Evolutionary conservation across 2,797 vertebrate species (phyloP).

Genomic region (Hirundo rustica): DNA sequence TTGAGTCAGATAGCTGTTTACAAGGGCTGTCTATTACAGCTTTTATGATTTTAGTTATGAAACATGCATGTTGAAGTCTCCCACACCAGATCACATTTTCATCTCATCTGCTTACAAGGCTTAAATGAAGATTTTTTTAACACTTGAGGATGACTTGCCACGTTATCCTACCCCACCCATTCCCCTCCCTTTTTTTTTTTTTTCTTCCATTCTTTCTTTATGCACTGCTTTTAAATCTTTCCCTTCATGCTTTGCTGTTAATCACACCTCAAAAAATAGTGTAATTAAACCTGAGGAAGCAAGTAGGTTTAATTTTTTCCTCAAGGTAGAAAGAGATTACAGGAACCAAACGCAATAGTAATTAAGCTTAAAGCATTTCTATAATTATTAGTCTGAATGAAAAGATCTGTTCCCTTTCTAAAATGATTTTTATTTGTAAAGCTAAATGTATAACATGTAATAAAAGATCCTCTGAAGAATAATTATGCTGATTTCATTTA

Average conservation of each 20-base stretch:
- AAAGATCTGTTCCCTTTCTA: slow-evolving; percentile 28
- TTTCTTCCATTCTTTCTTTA: background rate
- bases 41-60: background rate
- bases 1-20: background rate
- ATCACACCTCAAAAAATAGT: background rate
- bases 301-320: slow-evolving; percentile 10
- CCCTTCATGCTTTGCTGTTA: background rate
- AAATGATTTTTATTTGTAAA: slow-evolving; percentile 52
- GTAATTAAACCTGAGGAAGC: background rate
- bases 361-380: slow-evolving; percentile 38
- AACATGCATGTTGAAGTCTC: background rate
- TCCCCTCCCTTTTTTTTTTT: no score
- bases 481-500: slow-evolving; percentile 55
- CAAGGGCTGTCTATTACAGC: background rate
- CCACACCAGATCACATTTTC: background rate
- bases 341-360: slow-evolving; percentile 16
- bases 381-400: background rate
- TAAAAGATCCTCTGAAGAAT: slow-evolving; percentile 65
- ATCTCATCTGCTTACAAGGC: background rate
- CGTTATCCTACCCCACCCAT: background rate
- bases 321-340: slow-evolving; percentile 14
- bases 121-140: background rate
- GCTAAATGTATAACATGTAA: slow-evolving; percentile 54
- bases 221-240: background rate
- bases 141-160: background rate